Percentiles rank a stretch among this genome's conserved stretches.
Evolutionary conservation across 1,140 invertebrate genomes (phyloP).

Genomic region (Araneus ventricosus): DNA sequence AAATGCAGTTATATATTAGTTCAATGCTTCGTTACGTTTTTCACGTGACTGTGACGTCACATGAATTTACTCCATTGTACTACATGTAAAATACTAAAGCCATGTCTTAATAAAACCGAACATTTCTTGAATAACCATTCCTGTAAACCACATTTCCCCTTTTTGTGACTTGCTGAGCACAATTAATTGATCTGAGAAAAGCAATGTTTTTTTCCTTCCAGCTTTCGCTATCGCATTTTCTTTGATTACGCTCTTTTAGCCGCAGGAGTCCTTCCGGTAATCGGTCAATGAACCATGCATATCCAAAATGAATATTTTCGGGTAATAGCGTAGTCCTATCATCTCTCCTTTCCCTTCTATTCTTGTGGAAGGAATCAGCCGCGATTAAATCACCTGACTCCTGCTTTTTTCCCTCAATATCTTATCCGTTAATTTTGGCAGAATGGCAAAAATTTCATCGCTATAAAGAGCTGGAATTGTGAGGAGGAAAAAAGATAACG

Average conservation of each 20-base stretch:
- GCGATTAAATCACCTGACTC: constrained; percentile 8
- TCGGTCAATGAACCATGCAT: neutral
- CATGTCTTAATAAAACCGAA: too few relatives aligned
- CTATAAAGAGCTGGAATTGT: neutral
- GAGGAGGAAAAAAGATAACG: too few relatives aligned
- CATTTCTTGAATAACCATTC: too few relatives aligned
- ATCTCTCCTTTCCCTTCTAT: neutral
- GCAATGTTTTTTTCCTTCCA: too few relatives aligned
- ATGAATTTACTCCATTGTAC: too few relatives aligned
- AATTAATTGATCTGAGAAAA: too few relatives aligned
- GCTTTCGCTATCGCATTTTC: neutral
- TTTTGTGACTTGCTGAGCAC: too few relatives aligned
- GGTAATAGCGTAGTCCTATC: neutral
- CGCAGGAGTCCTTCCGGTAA: neutral
- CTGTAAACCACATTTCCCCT: too few relatives aligned
- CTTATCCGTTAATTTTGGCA: constrained; percentile 1
- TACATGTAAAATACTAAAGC: too few relatives aligned
- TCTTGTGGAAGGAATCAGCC: neutral
- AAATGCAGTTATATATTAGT: too few relatives aligned
- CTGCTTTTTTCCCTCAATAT: neutral
- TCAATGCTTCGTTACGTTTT: too few relatives aligned
- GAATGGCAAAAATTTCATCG: neutral
- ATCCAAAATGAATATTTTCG: neutral
- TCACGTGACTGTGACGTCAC: too few relatives aligned
- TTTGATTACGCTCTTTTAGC: neutral